Conservation (phyloP, 1,140 invertebrate genomes). For the Drosophila lacteicornis region DNA sequence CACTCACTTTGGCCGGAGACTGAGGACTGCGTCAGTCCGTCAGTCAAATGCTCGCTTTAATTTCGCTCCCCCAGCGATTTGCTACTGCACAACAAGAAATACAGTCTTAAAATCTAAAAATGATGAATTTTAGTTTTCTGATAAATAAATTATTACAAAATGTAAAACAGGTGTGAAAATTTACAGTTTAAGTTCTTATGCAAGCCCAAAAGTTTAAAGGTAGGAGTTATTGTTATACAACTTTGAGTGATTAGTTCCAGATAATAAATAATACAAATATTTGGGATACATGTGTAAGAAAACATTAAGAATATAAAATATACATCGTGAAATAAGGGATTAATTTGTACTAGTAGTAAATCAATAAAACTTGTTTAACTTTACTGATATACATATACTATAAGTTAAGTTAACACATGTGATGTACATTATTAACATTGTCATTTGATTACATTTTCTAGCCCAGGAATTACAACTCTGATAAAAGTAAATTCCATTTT, state of each 20-base stretch:
- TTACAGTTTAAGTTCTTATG: neutral
- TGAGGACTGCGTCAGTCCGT: slow-evolving; percentile 53
- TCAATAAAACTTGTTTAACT: neutral
- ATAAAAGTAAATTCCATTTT: neutral
- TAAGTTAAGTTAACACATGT: too few relatives aligned
- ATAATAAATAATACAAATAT: neutral
- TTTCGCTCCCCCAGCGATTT: slow-evolving; percentile 31
- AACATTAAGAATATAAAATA: neutral
- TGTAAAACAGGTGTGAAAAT: neutral
- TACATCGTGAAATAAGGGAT: too few relatives aligned
- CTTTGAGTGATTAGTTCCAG: neutral
- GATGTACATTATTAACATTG: too few relatives aligned
- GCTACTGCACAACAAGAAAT: slow-evolving; percentile 4
- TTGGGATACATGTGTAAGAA: neutral
- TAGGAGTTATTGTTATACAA: neutral
- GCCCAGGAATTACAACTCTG: too few relatives aligned
- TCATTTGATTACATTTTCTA: neutral
- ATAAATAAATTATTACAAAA: neutral
- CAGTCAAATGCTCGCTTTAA: slow-evolving; percentile 56
- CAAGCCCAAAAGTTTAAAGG: neutral
- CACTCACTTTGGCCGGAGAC: slow-evolving; percentile 43
- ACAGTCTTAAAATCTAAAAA: neutral
- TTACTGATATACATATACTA: neutral
- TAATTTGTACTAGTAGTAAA: neutral
- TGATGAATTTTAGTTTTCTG: neutral